Evolutionary conservation across 2,888 invertebrate genomes (phyloP), one percentile per base, ranked within the genome.

Genomic region (Xestobium rufovillosum): DNA sequence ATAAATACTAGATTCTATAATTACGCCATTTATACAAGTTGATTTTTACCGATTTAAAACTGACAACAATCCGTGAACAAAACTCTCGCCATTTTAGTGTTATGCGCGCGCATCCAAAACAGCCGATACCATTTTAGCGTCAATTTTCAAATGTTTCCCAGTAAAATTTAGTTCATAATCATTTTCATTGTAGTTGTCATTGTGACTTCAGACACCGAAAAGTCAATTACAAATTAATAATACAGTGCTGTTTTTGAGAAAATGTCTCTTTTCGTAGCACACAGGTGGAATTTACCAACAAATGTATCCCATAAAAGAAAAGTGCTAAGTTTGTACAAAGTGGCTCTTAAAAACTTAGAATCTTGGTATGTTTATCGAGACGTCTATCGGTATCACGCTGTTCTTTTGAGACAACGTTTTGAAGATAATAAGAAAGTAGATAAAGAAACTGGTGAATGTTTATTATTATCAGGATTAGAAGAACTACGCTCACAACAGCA

Each of bases 1-100:
- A 71, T 71, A 73, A 71, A 69, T 70, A 73, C 70, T 72, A 68
- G 69, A 72, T 70, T 68, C 67, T 65, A 68, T 68, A 64, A 67
- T 76, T 76, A 77, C 69, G 75, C 75, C 76, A 77, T 77, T 73
- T 73, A 76, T 71, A 71, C 69, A 65, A 64, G 68, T 70, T 71
- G 75, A 76, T 76, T 72, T 70, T 71, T 69, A 68, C 66, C 66
- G 76, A 64, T 65, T 64, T 61, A 61, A 61, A 63, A 63, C 59
- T 63, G 63, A 63, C 61, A 64, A 59, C 54, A 56, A 60, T 51
- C 59, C 58, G 49, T 53, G 51, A 56, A 52, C 57, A 56, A 55
- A 56, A 53, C 60, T 54, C 59, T 65, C 65, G 67, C 66, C 67
- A 67, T 68, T 63, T 67, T 67, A 36, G 27, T 41, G 17, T 39